Percentiles rank a stretch among this genome's conserved stretches.
Evolutionary conservation across 2,888 invertebrate genomes (phyloP).

Genomic region (Agrilus mali): DNA sequence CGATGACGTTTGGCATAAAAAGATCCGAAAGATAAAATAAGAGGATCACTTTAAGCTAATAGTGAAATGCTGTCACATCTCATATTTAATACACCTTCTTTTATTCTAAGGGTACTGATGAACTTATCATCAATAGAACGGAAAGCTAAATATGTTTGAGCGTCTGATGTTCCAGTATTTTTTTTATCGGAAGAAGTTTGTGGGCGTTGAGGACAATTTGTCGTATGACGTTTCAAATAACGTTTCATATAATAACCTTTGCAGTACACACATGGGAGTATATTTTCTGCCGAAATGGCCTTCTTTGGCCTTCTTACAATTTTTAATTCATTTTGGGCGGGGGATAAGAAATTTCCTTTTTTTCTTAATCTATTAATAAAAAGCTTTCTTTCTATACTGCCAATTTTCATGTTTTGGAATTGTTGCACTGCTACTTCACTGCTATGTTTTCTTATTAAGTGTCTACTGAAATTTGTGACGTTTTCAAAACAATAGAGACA

Average conservation of each 20-base stretch:
- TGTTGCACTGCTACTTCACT: not conserved
- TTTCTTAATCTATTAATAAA: too few relatives aligned
- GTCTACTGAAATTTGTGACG: constrained; percentile 2
- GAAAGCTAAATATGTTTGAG: constrained; percentile 1
- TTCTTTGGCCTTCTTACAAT: too few relatives aligned
- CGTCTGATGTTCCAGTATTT: not conserved
- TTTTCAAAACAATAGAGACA: constrained; percentile 2
- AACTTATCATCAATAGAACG: not conserved
- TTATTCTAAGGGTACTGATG: not conserved
- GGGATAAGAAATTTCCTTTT: too few relatives aligned
- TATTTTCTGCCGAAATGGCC: too few relatives aligned
- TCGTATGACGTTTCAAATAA: too few relatives aligned
- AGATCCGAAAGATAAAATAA: constrained; percentile 1
- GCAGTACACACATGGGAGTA: too few relatives aligned
- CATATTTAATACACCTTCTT: constrained; percentile 1
- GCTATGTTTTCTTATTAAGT: constrained; percentile 1
- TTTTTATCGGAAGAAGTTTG: not conserved
- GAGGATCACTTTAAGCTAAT: constrained; percentile 1
- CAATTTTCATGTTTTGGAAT: not conserved
- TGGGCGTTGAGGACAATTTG: too few relatives aligned
- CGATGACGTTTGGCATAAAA: constrained; percentile 1
- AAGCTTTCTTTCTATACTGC: too few relatives aligned
- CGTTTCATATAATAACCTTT: too few relatives aligned
- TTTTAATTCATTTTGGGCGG: too few relatives aligned
- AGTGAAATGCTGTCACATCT: constrained; percentile 1